Percentiles rank a stretch among this genome's conserved stretches.
Evolutionary conservation across 2,888 invertebrate species (phyloP).

Genomic region (Melinopterus prodromus): DNA sequence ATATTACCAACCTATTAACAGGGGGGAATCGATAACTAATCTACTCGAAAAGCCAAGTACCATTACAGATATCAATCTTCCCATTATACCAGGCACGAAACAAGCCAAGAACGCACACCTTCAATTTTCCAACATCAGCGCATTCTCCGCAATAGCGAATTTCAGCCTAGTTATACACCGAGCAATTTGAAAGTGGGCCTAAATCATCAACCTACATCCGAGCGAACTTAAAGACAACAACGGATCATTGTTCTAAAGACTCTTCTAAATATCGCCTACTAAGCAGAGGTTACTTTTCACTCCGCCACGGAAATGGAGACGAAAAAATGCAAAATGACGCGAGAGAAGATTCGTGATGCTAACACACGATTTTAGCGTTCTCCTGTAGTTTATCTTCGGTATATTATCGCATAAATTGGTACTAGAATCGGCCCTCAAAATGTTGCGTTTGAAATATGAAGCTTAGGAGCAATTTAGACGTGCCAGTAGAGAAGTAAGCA

Average conservation of each 20-base stretch:
- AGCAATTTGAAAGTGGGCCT: neutral
- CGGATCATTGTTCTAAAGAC: neutral
- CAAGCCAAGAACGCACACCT: neutral
- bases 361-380: constrained; percentile 12
- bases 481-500: no score
- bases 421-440: no score
- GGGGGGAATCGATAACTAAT: neutral
- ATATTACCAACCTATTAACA: no score
- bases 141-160: neutral
- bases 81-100: neutral
- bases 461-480: no score
- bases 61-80: neutral
- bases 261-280: neutral
- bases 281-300: neutral
- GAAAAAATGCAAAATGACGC: constrained; percentile 7
- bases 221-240: neutral
- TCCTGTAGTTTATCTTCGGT: neutral
- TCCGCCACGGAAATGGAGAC: neutral
- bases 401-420: no score
- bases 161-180: neutral
- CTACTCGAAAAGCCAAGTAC: neutral
- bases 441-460: no score
- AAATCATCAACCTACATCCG: neutral
- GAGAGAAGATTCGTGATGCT: neutral
- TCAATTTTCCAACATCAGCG: neutral